A percentile compares a stretch with the other conserved stretches of the same genome.
Conservation (phyloP, 2,888 invertebrate genomes). For the Dolomedes plantarius region DNA sequence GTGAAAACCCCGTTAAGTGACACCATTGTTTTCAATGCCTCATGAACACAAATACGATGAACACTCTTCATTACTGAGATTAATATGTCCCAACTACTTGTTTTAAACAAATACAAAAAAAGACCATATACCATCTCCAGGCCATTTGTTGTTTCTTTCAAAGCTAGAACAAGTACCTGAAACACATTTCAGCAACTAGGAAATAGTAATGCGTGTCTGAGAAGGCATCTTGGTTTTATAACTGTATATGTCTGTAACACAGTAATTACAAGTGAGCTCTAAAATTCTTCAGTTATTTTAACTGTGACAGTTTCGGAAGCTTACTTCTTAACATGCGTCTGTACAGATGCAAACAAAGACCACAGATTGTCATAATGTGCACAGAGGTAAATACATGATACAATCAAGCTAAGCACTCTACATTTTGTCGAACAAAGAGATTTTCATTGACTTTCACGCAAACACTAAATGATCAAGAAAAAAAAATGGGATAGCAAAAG, state of each 20-base stretch:
- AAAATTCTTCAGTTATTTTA: conserved; percentile 52
- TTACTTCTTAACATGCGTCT: conserved; percentile 47
- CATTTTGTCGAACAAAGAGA: conserved; percentile 36
- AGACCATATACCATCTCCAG: conserved; percentile 19
- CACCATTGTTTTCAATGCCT: conserved; percentile 44
- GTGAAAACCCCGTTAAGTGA: conserved; percentile 42
- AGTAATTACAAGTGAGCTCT: conserved; percentile 53
- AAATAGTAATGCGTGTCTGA: conserved; percentile 62
- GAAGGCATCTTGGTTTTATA: conserved; percentile 69
- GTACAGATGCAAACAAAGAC: conserved; percentile 56
- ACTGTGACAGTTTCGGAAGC: conserved; percentile 43
- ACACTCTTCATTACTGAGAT: conserved; percentile 33
- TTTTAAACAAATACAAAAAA: conserved; percentile 38
- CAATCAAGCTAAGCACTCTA: conserved; percentile 39
- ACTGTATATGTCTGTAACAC: conserved; percentile 59
- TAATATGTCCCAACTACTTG: conserved; percentile 41
- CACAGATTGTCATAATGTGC: conserved; percentile 68
- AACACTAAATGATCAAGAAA: no score
- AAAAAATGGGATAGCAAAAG: no score
- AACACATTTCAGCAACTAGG: conserved; percentile 70
- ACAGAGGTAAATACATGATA: conserved; percentile 55
- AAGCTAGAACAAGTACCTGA: conserved; percentile 54
- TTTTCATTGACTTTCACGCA: no score
- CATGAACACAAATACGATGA: conserved; percentile 63
- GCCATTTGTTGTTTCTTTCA: conserved; percentile 24